phyloP scores from a whole-genome alignment of 2,797 vertebrate genomes.

The Clangula hyemalis region DNA sequence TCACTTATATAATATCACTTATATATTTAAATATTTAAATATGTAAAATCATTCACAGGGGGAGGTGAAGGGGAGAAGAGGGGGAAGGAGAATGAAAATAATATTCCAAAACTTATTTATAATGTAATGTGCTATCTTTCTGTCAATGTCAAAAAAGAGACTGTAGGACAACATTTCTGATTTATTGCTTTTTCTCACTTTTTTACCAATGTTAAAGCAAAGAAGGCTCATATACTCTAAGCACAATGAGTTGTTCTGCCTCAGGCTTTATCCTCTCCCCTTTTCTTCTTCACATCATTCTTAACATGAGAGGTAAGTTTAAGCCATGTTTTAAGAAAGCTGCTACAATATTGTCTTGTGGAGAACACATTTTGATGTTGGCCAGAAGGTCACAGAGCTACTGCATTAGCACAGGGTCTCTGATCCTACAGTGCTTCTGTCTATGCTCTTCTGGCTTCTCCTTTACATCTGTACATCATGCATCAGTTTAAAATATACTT shows the following conservation, averaged over 20 bases:
- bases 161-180: background rate
- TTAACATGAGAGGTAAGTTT: background rate
- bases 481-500: background rate
- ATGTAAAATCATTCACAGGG: no score
- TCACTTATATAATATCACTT: background rate
- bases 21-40: no score
- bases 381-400: constrained; percentile 1
- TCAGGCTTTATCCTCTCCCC: background rate
- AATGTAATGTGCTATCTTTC: background rate
- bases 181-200: background rate
- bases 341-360: background rate
- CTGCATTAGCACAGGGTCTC: background rate
- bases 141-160: background rate
- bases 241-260: background rate
- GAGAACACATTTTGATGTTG: background rate
- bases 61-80: no score
- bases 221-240: background rate
- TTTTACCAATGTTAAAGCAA: background rate
- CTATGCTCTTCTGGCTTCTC: background rate
- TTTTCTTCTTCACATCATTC: background rate
- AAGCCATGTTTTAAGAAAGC: background rate
- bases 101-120: background rate
- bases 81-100: background rate
- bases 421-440: background rate
- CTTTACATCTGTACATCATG: background rate